Evolutionary conservation across 2,888 invertebrate species (phyloP).

Genomic region (Apodemia zela): DNA sequence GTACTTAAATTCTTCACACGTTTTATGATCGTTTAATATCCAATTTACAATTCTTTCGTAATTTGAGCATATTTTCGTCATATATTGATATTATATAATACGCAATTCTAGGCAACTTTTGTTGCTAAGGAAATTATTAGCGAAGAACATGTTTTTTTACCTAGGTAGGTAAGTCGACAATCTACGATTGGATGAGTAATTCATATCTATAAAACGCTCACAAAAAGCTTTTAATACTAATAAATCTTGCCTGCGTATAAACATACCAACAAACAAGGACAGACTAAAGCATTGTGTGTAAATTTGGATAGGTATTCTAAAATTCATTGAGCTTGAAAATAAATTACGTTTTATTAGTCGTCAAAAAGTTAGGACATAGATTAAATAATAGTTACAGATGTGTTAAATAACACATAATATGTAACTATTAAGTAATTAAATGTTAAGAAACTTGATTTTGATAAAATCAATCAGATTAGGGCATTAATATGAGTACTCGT

Average conservation of each 20-base stretch:
- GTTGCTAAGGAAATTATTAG: background rate
- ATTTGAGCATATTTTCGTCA: constrained; percentile 9
- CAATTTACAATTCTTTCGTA: constrained; percentile 18
- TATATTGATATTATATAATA: constrained; percentile 5
- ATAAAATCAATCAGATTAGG: too few relatives aligned
- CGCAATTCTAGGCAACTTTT: background rate
- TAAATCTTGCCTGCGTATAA: constrained; percentile 27
- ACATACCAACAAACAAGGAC: constrained; percentile 33
- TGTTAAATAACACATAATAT: too few relatives aligned
- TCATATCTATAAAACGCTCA: constrained; percentile 16
- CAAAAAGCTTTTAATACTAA: constrained; percentile 32
- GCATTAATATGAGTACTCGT: too few relatives aligned
- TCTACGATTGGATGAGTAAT: constrained; percentile 1
- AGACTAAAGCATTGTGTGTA: constrained; percentile 37
- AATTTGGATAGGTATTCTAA: constrained; percentile 32
- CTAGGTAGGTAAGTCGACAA: background rate
- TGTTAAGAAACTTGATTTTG: too few relatives aligned
- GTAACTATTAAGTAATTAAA: too few relatives aligned
- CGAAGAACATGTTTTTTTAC: background rate
- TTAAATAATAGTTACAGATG: too few relatives aligned
- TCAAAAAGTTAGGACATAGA: too few relatives aligned
- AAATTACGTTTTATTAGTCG: constrained; percentile 18
- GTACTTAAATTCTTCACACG: background rate
- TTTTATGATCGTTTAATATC: constrained; percentile 1
- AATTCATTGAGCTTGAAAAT: constrained; percentile 22